A percentile compares a stretch with the other conserved stretches of the same genome.
Conservation (phyloP, 2,888 invertebrate genomes). For the Sesamia inferens region DNA sequence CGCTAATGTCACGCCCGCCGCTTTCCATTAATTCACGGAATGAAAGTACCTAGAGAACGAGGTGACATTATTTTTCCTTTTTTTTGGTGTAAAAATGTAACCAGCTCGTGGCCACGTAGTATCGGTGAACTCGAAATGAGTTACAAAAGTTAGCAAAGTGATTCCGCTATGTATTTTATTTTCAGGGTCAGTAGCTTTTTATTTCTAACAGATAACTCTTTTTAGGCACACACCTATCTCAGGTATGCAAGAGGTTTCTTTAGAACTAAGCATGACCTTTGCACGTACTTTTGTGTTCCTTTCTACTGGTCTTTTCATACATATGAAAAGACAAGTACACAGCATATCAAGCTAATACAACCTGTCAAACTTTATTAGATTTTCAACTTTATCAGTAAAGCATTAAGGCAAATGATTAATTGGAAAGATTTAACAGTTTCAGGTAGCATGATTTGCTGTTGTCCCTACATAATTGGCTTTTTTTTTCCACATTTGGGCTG, state of each 20-base stretch:
- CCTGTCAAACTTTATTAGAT: too few species aligned
- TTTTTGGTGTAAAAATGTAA: constrained; percentile 26
- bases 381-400: too few species aligned
- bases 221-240: background rate
- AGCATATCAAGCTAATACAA: too few species aligned
- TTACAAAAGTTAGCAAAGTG: too few species aligned
- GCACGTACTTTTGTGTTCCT: background rate
- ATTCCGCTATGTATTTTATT: too few species aligned
- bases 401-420: too few species aligned
- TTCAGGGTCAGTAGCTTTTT: background rate
- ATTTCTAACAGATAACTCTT: background rate
- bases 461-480: too few species aligned
- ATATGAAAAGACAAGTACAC: too few species aligned
- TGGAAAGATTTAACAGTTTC: too few species aligned
- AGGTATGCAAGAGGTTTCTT: background rate
- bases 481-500: too few species aligned
- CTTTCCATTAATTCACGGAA: constrained; percentile 84
- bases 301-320: background rate
- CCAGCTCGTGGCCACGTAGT: background rate
- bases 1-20: constrained; percentile 83
- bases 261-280: background rate
- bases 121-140: constrained; percentile 2
- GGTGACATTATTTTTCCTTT: constrained; percentile 61
- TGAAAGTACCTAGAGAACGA: constrained; percentile 77
- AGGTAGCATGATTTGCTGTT: too few species aligned